Base-by-base conservation (phyloP, 2,888 invertebrate species). In the Exocentrus adspersus region DNA sequence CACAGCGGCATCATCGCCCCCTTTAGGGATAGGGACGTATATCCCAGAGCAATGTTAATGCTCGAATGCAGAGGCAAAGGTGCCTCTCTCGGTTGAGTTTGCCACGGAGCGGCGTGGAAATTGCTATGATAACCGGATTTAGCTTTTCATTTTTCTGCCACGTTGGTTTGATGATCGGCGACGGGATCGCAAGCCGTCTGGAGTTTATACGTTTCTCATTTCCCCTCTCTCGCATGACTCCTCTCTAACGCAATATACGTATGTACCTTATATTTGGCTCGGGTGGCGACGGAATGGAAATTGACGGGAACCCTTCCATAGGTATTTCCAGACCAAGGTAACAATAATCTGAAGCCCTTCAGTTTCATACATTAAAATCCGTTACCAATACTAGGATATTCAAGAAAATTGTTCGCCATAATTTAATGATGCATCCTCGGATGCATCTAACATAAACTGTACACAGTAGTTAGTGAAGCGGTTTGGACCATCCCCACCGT, bases 101-200 rank as follows among this genome's bases (percentile, higher is more conserved):
- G 67, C 69, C 68, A 67, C 62, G 72, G 67, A 72, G 69, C 73
- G 75, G 72, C 74, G 79, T 79, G 80, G 81, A 84, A 84, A 84
- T 84, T 82, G 83, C 82, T 81, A 81, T 79, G 82, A 83, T 84
- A 84, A 84, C 83, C 83, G 83, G 83, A 84, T 84, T 84, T 84
- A 80, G 83, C 82, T 82, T 83, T 84, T 83, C 84, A 83, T 84
- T 84, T 84, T 84, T 83, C 84, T 83, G 84, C 84, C 81, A 83
- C 80, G 83, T 77, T 83, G 83, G 80, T 78, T 80, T 81, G 81
- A 82, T 81, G 79, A 81, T 80, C 80, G 80, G 75, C 74, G 64
- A 60, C 62, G 63, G 61, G 56, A 65, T 63, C 63, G 64, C 64
- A 58, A 65, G 62, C 65, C 66, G 65, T 66, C 74, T 77, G 73